These are phyloP conservation scores for Xestia ashworthii DNA, from an alignment of 2,888 invertebrate genomes.

Conservation along the genomic window DNA sequence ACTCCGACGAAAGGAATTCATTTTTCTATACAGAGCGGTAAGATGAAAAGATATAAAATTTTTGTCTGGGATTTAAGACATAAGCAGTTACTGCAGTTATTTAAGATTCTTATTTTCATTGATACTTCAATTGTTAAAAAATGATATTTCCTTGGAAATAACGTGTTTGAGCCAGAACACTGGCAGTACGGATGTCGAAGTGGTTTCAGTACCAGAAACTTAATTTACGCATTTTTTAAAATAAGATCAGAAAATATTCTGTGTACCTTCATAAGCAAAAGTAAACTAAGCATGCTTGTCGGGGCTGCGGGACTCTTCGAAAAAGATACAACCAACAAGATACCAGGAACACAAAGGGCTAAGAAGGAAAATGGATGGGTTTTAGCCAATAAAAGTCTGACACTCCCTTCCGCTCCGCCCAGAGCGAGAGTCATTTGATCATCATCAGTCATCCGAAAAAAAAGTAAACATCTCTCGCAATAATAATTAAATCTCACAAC, in stretches of 20 bases:
- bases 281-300: not conserved
- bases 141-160: not conserved
- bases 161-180: not conserved
- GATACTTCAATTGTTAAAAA: not conserved
- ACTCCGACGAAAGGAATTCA: not conserved
- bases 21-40: conserved; percentile 3
- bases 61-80: not conserved
- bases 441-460: no score
- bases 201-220: not conserved
- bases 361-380: no score
- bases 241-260: not conserved
- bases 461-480: not conserved
- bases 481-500: not conserved
- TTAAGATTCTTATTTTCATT: not conserved
- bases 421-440: no score
- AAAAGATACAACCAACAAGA: no score
- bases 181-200: not conserved
- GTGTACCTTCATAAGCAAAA: not conserved
- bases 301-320: no score
- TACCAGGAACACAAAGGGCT: no score
- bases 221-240: not conserved
- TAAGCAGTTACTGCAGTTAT: no score
- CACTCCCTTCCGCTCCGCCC: no score
- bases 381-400: no score
- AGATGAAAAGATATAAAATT: not conserved